Evolutionary conservation across 2,888 invertebrate genomes (phyloP).

Genomic region (Sinentomon sp.): DNA sequence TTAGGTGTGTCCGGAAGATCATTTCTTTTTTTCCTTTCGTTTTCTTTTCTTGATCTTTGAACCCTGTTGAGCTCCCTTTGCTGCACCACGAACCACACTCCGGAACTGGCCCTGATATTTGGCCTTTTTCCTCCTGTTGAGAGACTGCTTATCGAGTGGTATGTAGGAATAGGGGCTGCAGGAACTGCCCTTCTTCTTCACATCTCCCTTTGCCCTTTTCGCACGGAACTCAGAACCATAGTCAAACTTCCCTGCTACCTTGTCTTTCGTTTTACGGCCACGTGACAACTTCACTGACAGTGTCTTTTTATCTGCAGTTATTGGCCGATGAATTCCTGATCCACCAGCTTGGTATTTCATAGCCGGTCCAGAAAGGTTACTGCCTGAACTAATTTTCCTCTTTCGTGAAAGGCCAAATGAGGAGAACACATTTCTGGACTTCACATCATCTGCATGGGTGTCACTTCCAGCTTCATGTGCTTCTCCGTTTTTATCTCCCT

Average conservation of each 20-base stretch:
- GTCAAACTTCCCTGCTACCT: no score
- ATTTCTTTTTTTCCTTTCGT: neutral
- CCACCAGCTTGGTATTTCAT: slow-evolving; percentile 48
- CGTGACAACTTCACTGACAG: slow-evolving; percentile 7
- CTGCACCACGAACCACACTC: slow-evolving; percentile 42
- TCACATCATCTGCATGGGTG: no score
- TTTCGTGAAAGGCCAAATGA: no score
- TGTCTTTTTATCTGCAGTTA: slow-evolving; percentile 14
- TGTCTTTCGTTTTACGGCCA: no score
- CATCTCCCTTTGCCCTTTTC: slow-evolving; percentile 56
- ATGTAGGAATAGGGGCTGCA: slow-evolving; percentile 84
- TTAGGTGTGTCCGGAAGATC: no score
- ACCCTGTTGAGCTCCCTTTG: no score
- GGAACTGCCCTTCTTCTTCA: slow-evolving; percentile 49
- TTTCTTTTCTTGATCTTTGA: slow-evolving; percentile 16
- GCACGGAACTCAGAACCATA: slow-evolving; percentile 34
- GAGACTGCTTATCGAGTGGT: slow-evolving; percentile 41
- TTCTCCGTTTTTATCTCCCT: no score
- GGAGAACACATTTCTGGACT: no score
- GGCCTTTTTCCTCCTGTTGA: slow-evolving; percentile 67
- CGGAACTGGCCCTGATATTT: slow-evolving; percentile 49
- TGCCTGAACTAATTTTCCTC: slow-evolving; percentile 23
- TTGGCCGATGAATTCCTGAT: slow-evolving; percentile 51
- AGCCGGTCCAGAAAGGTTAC: slow-evolving; percentile 24
- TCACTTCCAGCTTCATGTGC: no score